Conservation (phyloP, 2,888 invertebrate species). For the Lasiommata megera region DNA sequence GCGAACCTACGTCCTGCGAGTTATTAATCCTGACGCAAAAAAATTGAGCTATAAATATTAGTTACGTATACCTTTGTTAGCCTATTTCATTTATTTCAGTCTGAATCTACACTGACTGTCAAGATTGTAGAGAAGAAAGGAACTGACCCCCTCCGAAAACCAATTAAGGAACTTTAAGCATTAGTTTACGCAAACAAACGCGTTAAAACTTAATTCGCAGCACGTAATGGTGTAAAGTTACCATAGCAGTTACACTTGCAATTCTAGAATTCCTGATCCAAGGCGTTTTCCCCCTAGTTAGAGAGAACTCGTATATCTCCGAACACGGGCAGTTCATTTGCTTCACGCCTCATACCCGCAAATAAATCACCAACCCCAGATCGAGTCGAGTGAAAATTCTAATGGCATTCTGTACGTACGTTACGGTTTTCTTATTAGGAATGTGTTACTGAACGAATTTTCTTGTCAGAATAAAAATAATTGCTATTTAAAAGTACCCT, state of each 20-base stretch:
- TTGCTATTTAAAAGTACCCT: not conserved
- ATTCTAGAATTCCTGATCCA: slow-evolving; percentile 29
- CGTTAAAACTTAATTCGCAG: slow-evolving; percentile 12
- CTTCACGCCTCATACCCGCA: slow-evolving; percentile 78
- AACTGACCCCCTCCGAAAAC: not conserved
- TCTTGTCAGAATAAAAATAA: slow-evolving; percentile 5
- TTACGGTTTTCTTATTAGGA: slow-evolving; percentile 25
- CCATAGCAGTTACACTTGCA: slow-evolving; percentile 26
- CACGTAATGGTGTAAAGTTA: slow-evolving; percentile 17
- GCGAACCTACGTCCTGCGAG: too few species aligned
- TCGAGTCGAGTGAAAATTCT: slow-evolving; percentile 55
- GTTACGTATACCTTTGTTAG: not conserved
- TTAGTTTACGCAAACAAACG: not conserved
- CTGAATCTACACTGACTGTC: not conserved
- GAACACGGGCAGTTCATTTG: slow-evolving; percentile 69
- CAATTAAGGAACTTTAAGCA: not conserved
- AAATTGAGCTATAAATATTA: too few species aligned
- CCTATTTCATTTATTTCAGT: not conserved
- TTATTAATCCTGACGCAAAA: too few species aligned
- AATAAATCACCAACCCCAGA: slow-evolving; percentile 70
- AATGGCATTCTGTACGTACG: slow-evolving; percentile 46
- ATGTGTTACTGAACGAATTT: slow-evolving; percentile 15
- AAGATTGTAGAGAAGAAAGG: not conserved
- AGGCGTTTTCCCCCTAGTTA: slow-evolving; percentile 48
- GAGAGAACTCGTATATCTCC: slow-evolving; percentile 66